Base-by-base conservation (phyloP, 1,140 invertebrate genomes). In the Rhopalosiphum maidis region DNA sequence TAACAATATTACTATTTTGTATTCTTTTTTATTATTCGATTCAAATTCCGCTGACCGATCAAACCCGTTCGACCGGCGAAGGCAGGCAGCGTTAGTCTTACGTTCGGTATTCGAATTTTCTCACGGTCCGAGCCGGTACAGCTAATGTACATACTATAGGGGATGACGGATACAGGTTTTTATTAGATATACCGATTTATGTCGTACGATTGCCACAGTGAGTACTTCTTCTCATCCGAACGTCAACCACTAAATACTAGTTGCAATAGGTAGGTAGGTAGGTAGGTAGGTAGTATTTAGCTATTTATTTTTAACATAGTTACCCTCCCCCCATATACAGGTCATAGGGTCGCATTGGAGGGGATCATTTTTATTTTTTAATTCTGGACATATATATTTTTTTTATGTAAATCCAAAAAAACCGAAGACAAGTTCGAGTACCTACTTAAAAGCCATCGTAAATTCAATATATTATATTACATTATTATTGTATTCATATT, bases 31-130 rank as follows among this genome's bases (percentile, higher is more conserved):
- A 46, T 89, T 89, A 30, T 89, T 23, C 60, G 60, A 77, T 77
- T 77, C 60, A n/a, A 23, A 37, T 54, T 55, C 35, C 88, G 89
- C 6, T 41, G 43, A 68, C 89, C 54, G 89, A 90, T 90, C 54
- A 90, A 90, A 90, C 89, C 89, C 89, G 89, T 90, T 68, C 89
- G 89, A 90, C 89, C 89, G 89, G 89, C 23, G 35, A 41, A 8
- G 2, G 48, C 46, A 4, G 87, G n/a, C 46, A 35, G 18, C 83
- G 83, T 86, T 35, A 25, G 89, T 68, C 89, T 90, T 90, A 60
- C 54, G 54, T 25, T 90, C 54, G 35, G 35, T 0, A 35, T 35
- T 30, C 35, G 18, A 54, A 30, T 41, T n/a, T 90, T 90, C 89
- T 90, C 89, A 90, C 89, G 89, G 89, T 90, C 37, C 54, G 88